Conservation (phyloP, 2,113 vertebrate species). For the Cynopterus brachyotis region DNA sequence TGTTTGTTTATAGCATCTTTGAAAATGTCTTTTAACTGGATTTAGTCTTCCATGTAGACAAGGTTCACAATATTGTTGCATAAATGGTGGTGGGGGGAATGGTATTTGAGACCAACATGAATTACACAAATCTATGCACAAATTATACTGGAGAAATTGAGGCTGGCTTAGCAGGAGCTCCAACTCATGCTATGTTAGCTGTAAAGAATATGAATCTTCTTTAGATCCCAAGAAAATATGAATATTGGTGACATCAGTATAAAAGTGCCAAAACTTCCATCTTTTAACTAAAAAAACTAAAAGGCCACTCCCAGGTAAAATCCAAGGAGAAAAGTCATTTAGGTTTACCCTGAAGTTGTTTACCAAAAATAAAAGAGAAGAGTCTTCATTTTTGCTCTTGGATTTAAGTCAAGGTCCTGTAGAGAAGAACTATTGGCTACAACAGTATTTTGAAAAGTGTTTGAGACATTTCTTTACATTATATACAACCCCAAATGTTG, state of each 20-base stretch:
- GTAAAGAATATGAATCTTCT: conserved; percentile 99
- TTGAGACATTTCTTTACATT: conserved; percentile 81
- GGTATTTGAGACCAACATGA: too few species aligned
- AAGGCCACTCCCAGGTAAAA: conserved; percentile 86
- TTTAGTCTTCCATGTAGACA: too few species aligned
- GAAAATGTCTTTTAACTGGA: too few species aligned
- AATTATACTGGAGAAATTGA: conserved; percentile 50
- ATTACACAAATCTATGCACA: too few species aligned
- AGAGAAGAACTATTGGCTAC: conserved; percentile 85
- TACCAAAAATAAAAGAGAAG: conserved; percentile 88
- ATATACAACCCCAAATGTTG: conserved; percentile 84
- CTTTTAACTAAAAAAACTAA: conserved; percentile 94
- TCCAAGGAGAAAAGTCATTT: conserved; percentile 78
- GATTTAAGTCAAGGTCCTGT: conserved; percentile 89
- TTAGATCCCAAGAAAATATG: conserved; percentile 99
- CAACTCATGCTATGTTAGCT: conserved; percentile 97
- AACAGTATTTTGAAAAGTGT: conserved; percentile 87
- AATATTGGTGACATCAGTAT: conserved; percentile 99
- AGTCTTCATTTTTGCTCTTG: conserved; percentile 84
- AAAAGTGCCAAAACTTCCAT: conserved; percentile 99
- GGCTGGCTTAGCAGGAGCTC: conserved; percentile 99
- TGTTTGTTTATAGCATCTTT: neutral
- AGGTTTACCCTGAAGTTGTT: conserved; percentile 91
- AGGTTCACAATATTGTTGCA: too few species aligned
- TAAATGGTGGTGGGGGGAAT: too few species aligned